A percentile compares a stretch with the other conserved stretches of the same genome.
Conservation (phyloP, 2,797 vertebrate genomes). For the Sebastes steindachneri region DNA sequence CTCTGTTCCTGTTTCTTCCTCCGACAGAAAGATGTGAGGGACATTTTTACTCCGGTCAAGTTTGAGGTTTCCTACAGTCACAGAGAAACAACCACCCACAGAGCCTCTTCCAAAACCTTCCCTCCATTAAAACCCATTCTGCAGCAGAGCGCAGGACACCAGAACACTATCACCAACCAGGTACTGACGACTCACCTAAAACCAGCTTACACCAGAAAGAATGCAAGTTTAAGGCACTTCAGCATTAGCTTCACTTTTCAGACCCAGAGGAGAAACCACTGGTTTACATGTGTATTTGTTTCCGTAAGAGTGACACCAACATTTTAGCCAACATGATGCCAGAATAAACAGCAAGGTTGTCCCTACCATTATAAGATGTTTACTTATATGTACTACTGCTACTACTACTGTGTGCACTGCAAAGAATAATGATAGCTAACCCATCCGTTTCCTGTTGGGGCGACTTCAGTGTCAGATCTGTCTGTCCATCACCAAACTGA, state of each 20-base stretch:
- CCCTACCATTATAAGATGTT: too few relatives aligned
- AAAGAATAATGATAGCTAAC: not conserved
- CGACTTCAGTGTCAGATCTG: not conserved
- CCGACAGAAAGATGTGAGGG: conserved; percentile 91
- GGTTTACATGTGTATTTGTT: too few relatives aligned
- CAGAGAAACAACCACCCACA: conserved; percentile 77
- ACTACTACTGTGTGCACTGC: not conserved
- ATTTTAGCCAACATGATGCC: too few relatives aligned
- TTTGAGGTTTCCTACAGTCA: conserved; percentile 89
- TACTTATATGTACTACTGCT: not conserved
- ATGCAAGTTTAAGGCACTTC: too few relatives aligned
- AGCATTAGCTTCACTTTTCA: too few relatives aligned
- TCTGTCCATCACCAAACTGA: not conserved
- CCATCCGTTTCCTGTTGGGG: not conserved
- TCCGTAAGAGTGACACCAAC: too few relatives aligned
- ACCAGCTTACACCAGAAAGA: too few relatives aligned
- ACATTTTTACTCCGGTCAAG: conserved; percentile 90
- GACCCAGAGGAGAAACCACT: too few relatives aligned
- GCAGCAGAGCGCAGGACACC: conserved; percentile 84
- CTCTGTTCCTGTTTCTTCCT: not conserved
- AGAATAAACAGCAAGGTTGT: too few relatives aligned
- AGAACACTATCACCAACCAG: conserved; percentile 83
- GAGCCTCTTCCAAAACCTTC: conserved; percentile 71
- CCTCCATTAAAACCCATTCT: conserved; percentile 89
- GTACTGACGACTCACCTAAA: conserved; percentile 50